Evolutionary conservation across 1,140 invertebrate species (phyloP).

Genomic region (Pemphigus obesinymphae): DNA sequence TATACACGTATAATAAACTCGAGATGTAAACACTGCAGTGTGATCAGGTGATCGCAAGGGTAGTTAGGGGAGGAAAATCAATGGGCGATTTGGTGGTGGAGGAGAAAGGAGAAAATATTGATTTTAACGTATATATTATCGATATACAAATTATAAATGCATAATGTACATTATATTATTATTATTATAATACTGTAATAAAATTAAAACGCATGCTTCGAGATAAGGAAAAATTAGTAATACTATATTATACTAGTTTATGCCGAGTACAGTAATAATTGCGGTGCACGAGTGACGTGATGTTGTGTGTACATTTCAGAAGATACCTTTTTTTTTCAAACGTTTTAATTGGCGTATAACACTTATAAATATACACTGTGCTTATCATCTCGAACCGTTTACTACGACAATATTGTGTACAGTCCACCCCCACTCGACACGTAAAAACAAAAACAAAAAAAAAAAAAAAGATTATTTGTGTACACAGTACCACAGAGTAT

Average conservation of each 20-base stretch:
- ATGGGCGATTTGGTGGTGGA: not conserved
- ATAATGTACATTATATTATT: not conserved
- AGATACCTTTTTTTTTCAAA: not conserved
- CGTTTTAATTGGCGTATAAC: not conserved
- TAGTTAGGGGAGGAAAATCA: not conserved
- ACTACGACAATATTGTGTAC: no score
- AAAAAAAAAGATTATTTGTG: no score
- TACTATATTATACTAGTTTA: conserved; percentile 1
- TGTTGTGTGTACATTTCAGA: not conserved
- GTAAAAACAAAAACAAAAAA: no score
- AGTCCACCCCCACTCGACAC: no score
- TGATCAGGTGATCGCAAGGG: not conserved
- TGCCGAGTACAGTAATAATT: not conserved
- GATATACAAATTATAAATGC: not conserved
- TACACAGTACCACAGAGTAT: no score
- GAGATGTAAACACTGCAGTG: conserved; percentile 20
- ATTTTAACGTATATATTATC: not conserved
- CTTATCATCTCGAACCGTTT: no score
- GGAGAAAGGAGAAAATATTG: not conserved
- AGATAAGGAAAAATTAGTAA: conserved; percentile 4
- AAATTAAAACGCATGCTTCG: not conserved
- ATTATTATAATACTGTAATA: not conserved
- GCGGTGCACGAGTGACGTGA: not conserved
- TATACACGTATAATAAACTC: not conserved
- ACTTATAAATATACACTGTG: no score